phyloP scores from a whole-genome alignment of 2,888 invertebrate genomes.

The Eupeodes latifasciatus region DNA sequence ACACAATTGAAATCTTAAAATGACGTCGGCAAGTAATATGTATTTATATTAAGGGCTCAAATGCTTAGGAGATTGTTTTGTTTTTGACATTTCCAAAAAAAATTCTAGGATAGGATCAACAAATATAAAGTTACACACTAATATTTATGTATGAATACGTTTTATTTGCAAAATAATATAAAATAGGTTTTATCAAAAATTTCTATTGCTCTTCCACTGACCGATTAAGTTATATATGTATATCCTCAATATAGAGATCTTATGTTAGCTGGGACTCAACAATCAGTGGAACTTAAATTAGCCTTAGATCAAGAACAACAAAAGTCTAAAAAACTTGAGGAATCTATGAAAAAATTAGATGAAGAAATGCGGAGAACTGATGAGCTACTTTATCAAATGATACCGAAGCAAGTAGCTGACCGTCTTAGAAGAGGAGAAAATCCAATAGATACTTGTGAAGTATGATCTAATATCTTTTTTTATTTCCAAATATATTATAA shows the following conservation, averaged over 20 bases:
- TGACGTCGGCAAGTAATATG: no score
- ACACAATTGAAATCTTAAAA: no score
- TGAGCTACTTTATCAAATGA: slow-evolving; percentile 98
- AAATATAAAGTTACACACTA: no score
- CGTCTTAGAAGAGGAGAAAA: slow-evolving; percentile 96
- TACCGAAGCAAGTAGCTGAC: slow-evolving; percentile 98
- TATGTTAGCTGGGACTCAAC: slow-evolving; percentile 98
- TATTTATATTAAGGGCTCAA: no score
- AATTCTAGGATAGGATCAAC: no score
- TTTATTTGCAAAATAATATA: no score
- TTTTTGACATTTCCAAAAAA: no score
- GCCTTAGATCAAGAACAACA: slow-evolving; percentile 98
- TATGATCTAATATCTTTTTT: slow-evolving; percentile 81
- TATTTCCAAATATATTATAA: not conserved
- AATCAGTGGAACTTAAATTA: slow-evolving; percentile 97
- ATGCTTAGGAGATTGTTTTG: no score
- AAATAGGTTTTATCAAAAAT: no score
- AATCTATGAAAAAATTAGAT: slow-evolving; percentile 97
- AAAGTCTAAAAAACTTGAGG: slow-evolving; percentile 97
- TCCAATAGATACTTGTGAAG: slow-evolving; percentile 98
- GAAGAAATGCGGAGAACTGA: slow-evolving; percentile 98
- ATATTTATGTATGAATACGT: no score
- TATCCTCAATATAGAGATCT: slow-evolving; percentile 89
- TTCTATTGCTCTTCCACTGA: no score
- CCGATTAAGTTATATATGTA: not conserved